Percentiles rank a stretch among this genome's conserved stretches.
phyloP scores from a whole-genome alignment of 2,113 vertebrate genomes.

The Prolemur simus region DNA sequence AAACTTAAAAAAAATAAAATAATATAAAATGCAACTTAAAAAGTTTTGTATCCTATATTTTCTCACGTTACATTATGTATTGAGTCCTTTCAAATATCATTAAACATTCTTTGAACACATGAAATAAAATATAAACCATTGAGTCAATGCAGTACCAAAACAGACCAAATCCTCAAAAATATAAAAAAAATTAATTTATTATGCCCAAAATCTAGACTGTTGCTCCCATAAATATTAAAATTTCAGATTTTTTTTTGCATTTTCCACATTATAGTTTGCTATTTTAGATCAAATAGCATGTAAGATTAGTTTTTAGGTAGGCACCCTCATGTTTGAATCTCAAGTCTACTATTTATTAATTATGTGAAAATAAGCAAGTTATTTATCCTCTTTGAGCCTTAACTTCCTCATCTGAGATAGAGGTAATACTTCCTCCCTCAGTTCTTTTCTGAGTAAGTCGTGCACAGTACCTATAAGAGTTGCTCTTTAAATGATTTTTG shows the following conservation, averaged over 20 bases:
- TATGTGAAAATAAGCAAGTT: background rate
- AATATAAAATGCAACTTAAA: too few relatives aligned
- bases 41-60: too few relatives aligned
- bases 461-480: background rate
- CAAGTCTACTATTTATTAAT: background rate
- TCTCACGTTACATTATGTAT: too few relatives aligned
- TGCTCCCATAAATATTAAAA: background rate
- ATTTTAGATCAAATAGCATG: background rate
- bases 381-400: background rate
- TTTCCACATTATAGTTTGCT: background rate
- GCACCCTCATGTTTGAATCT: background rate
- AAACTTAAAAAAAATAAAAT: too few relatives aligned
- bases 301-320: background rate
- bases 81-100: too few relatives aligned
- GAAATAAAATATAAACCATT: background rate
- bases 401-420: background rate
- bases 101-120: too few relatives aligned
- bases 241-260: background rate
- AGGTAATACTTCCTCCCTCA: background rate
- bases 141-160: background rate
- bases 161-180: background rate
- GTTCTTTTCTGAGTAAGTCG: background rate
- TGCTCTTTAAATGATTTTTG: background rate
- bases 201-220: background rate
- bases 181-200: background rate